A percentile compares a stretch with the other conserved stretches of the same genome.
Conservation (phyloP, 2,797 vertebrate species). For the Melanotaenia trifasciata region DNA sequence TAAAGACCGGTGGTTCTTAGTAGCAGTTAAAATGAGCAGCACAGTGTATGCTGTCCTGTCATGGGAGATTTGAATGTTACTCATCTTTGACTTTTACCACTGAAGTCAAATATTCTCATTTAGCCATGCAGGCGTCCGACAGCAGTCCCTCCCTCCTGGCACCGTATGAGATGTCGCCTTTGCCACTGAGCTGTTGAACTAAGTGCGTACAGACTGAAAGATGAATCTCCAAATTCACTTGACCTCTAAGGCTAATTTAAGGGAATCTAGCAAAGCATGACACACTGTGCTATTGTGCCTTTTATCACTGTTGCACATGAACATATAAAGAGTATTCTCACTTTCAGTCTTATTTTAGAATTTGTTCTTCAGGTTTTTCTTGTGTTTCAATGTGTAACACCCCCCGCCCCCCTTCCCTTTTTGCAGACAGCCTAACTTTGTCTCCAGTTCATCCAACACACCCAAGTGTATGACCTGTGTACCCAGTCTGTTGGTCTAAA, state of each 20-base stretch:
- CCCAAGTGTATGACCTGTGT: constrained; percentile 42
- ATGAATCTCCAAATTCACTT: constrained; percentile 43
- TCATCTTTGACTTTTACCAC: constrained; percentile 28
- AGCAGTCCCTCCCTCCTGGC: constrained; percentile 20
- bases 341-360: constrained; percentile 69
- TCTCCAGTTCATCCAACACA: constrained; percentile 45
- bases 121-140: constrained; percentile 34
- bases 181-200: constrained; percentile 37
- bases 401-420: background rate
- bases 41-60: constrained; percentile 25
- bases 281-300: constrained; percentile 85
- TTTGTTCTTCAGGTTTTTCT: constrained; percentile 53
- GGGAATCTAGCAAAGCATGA: constrained; percentile 77
- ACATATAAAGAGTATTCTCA: constrained; percentile 65
- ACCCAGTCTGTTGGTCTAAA: constrained; percentile 61
- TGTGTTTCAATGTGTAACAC: constrained; percentile 30
- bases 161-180: constrained; percentile 27
- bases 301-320: constrained; percentile 82
- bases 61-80: constrained; percentile 24
- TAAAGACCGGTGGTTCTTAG: background rate
- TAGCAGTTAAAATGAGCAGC: constrained; percentile 17
- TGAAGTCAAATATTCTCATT: constrained; percentile 34
- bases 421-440: constrained; percentile 34
- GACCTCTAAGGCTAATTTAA: constrained; percentile 64
- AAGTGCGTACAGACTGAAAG: constrained; percentile 47